Conservation (phyloP, 2,797 vertebrate species). For the Sebastes oblongus region DNA sequence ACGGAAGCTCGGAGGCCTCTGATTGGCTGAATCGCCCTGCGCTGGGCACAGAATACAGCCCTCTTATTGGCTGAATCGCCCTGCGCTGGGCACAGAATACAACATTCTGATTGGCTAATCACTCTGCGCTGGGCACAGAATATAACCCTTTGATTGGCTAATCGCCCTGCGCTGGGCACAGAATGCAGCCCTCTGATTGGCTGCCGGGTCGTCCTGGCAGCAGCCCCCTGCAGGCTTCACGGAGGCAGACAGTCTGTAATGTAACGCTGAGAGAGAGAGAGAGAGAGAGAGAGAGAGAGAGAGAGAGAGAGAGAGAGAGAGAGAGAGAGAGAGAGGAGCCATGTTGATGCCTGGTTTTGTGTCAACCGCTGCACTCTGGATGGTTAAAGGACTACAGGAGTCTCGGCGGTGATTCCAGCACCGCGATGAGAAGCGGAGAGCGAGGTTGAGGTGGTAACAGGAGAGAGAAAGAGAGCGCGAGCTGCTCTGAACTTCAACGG, state of each 20-base stretch:
- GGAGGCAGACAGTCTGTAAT: slow-evolving; percentile 48
- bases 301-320: neutral
- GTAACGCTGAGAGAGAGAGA: neutral
- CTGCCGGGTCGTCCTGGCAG: slow-evolving; percentile 39
- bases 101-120: slow-evolving; percentile 70
- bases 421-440: slow-evolving; percentile 71
- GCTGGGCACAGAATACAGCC: slow-evolving; percentile 30
- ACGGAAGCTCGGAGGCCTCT: slow-evolving; percentile 49
- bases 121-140: slow-evolving; percentile 33
- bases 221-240: slow-evolving; percentile 51
- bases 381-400: slow-evolving; percentile 48
- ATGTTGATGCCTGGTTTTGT: slow-evolving; percentile 77
- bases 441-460: neutral
- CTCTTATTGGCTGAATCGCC: slow-evolving; percentile 62
- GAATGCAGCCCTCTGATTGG: slow-evolving; percentile 72
- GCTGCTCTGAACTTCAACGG: slow-evolving; percentile 39
- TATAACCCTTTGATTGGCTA: slow-evolving; percentile 67
- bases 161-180: slow-evolving; percentile 27
- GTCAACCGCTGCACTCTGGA: slow-evolving; percentile 59
- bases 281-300: too few species aligned
- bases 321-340: slow-evolving; percentile 55
- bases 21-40: slow-evolving; percentile 65
- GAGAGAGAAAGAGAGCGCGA: slow-evolving; percentile 1
- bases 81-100: neutral
- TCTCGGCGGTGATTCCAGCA: slow-evolving; percentile 53